Base-by-base conservation (phyloP, 1,140 invertebrate genomes). In the Cecropterus lyciades region DNA sequence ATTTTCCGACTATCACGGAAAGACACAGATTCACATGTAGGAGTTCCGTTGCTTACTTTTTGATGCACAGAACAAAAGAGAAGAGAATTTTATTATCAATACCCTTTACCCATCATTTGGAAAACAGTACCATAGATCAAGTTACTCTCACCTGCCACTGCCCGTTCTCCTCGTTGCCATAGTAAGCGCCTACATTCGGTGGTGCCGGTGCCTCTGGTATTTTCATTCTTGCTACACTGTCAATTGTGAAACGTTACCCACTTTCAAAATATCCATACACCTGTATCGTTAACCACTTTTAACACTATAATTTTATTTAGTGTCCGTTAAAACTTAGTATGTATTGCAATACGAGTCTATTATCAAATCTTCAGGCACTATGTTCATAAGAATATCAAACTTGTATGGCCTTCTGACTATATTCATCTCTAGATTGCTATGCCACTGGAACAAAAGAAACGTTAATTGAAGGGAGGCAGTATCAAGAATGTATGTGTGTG, bases 111-210 rank as follows among this genome's bases (percentile, higher is more conserved):
- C n/a, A n/a, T n/a, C n/a, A n/a, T n/a, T n/a, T n/a, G n/a, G n/a
- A n/a, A n/a, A n/a, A n/a, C n/a, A n/a, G n/a, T n/a, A n/a, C n/a
- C n/a, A n/a, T n/a, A n/a, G n/a, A n/a, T n/a, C n/a, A n/a, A n/a
- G n/a, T n/a, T n/a, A n/a, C n/a, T n/a, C 53, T 11, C 17, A 91
- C 88, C 82, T 91, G 88, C 88, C 88, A 91, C 75, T 91, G 88
- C 63, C 80, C 80, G 69, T 82, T 87, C 10, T 87, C 86, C 37
- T 91, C 84, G 16, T 88, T 91, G 65, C 84, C 88, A 76, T 91
- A 91, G 65, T 91, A 91, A 69, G 85, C 84, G 14, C 85, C 87
- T 71, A 88, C 77, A 49, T 87, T 88, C 5, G 84, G 72, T 7
- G 82, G 67, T 13, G 87, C 81, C 75, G 79, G 66, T 9, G 86